Conservation (phyloP, 2,888 invertebrate species). For the Choristoneura rosaceana region DNA sequence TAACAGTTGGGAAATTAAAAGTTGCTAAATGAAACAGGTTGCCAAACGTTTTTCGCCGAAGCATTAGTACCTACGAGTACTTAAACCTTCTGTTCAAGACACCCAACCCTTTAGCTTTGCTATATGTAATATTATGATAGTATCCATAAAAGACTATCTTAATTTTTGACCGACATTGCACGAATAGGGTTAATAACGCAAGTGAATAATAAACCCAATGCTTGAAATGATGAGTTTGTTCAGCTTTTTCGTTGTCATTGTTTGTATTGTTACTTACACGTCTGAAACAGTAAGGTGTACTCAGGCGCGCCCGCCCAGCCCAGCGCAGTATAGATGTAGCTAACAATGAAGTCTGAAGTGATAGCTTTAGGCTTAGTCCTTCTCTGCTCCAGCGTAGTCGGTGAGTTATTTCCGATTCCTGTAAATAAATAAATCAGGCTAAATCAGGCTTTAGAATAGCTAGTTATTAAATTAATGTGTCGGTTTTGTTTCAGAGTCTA, state of each 20-base stretch:
- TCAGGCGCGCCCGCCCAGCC: not conserved
- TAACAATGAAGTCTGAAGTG: conserved; percentile 38
- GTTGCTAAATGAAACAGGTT: too few relatives aligned
- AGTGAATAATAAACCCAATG: conserved; percentile 26
- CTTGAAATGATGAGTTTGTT: conserved; percentile 24
- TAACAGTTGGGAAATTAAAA: too few relatives aligned
- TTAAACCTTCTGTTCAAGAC: too few relatives aligned
- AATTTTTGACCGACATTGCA: not conserved
- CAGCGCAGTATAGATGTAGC: conserved; percentile 36
- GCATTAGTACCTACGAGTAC: too few relatives aligned
- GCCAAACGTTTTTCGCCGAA: too few relatives aligned
- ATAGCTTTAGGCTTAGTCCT: conserved; percentile 31
- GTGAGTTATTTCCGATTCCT: conserved; percentile 16
- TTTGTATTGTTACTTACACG: conserved; percentile 19
- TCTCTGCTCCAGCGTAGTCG: conserved; percentile 35
- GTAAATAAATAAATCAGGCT: not conserved
- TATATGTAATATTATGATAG: too few relatives aligned
- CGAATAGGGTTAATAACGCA: conserved; percentile 12
- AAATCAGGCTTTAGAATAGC: not conserved
- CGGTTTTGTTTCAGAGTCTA: conserved; percentile 29
- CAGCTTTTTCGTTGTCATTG: conserved; percentile 34
- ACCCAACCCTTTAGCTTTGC: too few relatives aligned
- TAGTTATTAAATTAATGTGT: not conserved
- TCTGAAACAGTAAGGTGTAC: conserved; percentile 9
- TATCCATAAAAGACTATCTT: not conserved